Base-by-base conservation (phyloP, 1,140 invertebrate species). In the Philaenus spumarius region DNA sequence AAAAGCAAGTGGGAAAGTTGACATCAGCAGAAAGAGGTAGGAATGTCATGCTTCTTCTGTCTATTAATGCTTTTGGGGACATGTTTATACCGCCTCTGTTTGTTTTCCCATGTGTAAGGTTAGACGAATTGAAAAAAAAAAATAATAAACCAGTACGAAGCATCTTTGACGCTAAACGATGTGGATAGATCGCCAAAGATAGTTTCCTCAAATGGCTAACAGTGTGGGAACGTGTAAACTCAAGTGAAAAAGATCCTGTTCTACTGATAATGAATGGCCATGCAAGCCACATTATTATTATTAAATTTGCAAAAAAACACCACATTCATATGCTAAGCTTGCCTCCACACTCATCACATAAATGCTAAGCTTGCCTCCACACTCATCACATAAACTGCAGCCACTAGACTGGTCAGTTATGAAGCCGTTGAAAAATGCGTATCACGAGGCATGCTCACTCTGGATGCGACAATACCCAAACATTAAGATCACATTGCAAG, bases 361-460 rank as follows among this genome's bases (percentile, higher is more conserved):
- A 66, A 46, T 60, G 62, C 50, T 74, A 11, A 70, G 69, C 39
- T 60, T 66, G 12, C 71, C 70, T 53, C 67, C 69, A 7, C 70
- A 74, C 55, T 72, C 70, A 37, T 69, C 67, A 7, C 68, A 72
- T 52, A 67, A 66, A 46, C n/a, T 73, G 0, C 71, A 72, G 45
- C 69, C 68, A 9, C 48, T 72, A 9, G 69, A 75, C 55, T 52
- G 69, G 37, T 50, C 65, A 7, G 68, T 73, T 37, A 70, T 73
- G 64, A 71, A 70, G 48, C 69, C 72, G 46, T 58, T 75, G 4
- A 72, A 71, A 67, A 39, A 67, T 59, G 66, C 66, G 9, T 75
- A 71, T 50, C 61, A 65, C 30, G 64, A 56, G 46, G 34, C 45
- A 30, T 51, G 47, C 47, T 26, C 47, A 14, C 11, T 30, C 2